These are phyloP conservation scores for Osmerus eperlanus DNA, from an alignment of 2,113 vertebrate species.

Conservation along the genomic window DNA sequence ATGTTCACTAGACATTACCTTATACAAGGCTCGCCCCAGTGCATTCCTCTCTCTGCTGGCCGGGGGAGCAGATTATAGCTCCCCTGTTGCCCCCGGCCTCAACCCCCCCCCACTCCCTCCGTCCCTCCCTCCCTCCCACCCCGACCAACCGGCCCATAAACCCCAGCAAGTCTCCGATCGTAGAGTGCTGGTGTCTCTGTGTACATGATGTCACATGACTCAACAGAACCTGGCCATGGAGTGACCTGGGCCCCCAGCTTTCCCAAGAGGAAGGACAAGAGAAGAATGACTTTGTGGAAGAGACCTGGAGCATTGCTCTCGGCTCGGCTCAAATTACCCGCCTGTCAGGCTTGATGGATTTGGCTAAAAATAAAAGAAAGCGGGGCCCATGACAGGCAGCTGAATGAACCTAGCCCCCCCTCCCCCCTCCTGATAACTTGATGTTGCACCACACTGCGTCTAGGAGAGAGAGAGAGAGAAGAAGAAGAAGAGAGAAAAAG, in stretches of 20 bases:
- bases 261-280: slow-evolving; percentile 81
- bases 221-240: slow-evolving; percentile 88
- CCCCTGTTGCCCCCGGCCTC: slow-evolving; percentile 39
- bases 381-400: slow-evolving; percentile 78
- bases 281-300: slow-evolving; percentile 84
- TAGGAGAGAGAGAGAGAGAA: slow-evolving; percentile 30
- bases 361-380: slow-evolving; percentile 92
- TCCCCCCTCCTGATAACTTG: slow-evolving; percentile 75
- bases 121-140: slow-evolving; percentile 36
- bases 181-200: slow-evolving; percentile 76
- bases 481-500: not conserved
- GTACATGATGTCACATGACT: slow-evolving; percentile 98
- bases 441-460: slow-evolving; percentile 53
- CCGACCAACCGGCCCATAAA: slow-evolving; percentile 33
- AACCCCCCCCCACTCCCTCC: slow-evolving; percentile 38
- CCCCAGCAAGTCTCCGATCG: slow-evolving; percentile 45
- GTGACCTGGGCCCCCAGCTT: slow-evolving; percentile 80
- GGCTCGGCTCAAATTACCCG: slow-evolving; percentile 85
- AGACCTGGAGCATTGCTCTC: slow-evolving; percentile 83
- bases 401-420: slow-evolving; percentile 83
- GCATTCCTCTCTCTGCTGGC: slow-evolving; percentile 80
- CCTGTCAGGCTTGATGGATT: slow-evolving; percentile 91
- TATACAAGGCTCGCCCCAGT: slow-evolving; percentile 86
- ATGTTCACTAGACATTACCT: slow-evolving; percentile 91
- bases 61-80: slow-evolving; percentile 74